Evolutionary conservation across 2,888 invertebrate genomes (phyloP).

Genomic region (Nemapogon koenigi): DNA sequence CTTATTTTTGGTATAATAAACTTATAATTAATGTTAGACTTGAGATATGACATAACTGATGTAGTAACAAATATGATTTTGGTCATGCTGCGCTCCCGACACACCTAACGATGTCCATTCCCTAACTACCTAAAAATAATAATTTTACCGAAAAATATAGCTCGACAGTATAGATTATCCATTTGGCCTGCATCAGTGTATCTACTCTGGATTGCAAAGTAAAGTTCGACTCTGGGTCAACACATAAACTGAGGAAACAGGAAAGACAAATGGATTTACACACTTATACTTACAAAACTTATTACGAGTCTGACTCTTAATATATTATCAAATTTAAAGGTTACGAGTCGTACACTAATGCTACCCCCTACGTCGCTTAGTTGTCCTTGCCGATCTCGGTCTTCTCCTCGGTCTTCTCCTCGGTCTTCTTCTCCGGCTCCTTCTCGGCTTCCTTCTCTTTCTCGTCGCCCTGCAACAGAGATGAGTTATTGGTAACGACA

Average conservation of each 20-base stretch:
- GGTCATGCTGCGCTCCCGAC: too few species aligned
- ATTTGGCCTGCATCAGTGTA: background rate
- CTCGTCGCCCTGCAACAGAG: slow-evolving; percentile 72
- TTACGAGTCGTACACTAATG: slow-evolving; percentile 11
- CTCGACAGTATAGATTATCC: too few species aligned
- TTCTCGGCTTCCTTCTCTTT: slow-evolving; percentile 71
- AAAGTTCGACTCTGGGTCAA: slow-evolving; percentile 16
- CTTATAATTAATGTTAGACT: background rate
- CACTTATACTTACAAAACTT: slow-evolving; percentile 43
- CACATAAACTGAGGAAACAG: slow-evolving; percentile 38
- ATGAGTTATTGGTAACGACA: slow-evolving; percentile 12
- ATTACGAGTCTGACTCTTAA: slow-evolving; percentile 44
- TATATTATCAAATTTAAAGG: slow-evolving; percentile 10
- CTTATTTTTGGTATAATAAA: slow-evolving; percentile 39
- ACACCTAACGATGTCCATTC: too few species aligned
- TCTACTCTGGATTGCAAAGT: slow-evolving; percentile 19
- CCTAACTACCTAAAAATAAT: too few species aligned
- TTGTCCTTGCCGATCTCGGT: slow-evolving; percentile 49
- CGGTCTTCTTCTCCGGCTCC: slow-evolving; percentile 69
- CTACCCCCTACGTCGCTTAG: slow-evolving; percentile 21
- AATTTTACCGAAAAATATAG: too few species aligned
- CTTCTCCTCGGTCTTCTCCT: slow-evolving; percentile 74
- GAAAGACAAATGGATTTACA: slow-evolving; percentile 63
- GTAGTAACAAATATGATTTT: too few species aligned
- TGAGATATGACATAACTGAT: too few species aligned